Conservation (phyloP, 2,888 invertebrate genomes). For the Oscheius sp. region DNA sequence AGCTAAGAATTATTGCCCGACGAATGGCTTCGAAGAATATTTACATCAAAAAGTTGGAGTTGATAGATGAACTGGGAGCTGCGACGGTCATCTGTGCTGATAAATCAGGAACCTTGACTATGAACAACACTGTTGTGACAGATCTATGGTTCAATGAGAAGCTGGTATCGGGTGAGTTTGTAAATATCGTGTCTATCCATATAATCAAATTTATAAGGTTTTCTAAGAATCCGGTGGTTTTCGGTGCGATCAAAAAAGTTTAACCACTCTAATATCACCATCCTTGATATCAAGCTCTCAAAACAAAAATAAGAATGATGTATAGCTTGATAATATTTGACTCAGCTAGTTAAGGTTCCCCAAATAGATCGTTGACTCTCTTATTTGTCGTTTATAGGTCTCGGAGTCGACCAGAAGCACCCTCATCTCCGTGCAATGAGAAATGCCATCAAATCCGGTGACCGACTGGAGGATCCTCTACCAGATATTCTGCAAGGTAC, state of each 20-base stretch:
- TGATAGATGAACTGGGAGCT: constrained; percentile 81
- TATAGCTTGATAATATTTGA: no score
- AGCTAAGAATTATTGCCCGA: constrained; percentile 76
- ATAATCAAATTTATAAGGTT: no score
- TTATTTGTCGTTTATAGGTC: constrained; percentile 34
- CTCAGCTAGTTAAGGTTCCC: no score
- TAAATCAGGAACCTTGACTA: constrained; percentile 96
- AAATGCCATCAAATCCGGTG: constrained; percentile 43
- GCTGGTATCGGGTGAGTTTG: constrained; percentile 38
- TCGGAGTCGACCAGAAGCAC: constrained; percentile 58
- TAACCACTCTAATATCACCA: no score
- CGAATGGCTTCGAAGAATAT: constrained; percentile 99
- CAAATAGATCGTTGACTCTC: no score
- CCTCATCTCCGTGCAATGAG: constrained; percentile 60
- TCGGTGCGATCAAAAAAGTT: no score
- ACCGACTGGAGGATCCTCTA: constrained; percentile 59
- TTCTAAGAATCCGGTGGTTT: no score
- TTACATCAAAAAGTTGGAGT: constrained; percentile 78
- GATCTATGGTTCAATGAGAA: constrained; percentile 63
- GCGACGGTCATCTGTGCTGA: constrained; percentile 93
- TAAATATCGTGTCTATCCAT: no score
- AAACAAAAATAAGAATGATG: no score
- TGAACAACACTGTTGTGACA: constrained; percentile 84
- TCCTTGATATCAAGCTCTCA: no score
- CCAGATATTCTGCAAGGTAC: constrained; percentile 60